Evolutionary conservation across 2,797 vertebrate genomes (phyloP).

Genomic region (Naso thynnoides): DNA sequence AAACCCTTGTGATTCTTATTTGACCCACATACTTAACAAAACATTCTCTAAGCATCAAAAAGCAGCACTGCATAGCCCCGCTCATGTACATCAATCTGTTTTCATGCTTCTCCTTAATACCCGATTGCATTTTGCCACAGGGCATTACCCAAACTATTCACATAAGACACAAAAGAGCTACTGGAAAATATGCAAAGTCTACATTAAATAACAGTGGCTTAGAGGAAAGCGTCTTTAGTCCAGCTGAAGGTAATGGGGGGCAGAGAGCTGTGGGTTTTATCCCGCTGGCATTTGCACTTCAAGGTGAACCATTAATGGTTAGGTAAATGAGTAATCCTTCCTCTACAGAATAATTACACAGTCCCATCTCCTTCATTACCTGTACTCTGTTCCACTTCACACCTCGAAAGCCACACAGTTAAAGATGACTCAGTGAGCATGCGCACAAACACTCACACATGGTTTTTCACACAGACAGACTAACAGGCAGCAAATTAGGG

Average conservation of each 20-base stretch:
- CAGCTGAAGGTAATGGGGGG: slow-evolving; percentile 65
- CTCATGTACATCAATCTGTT: slow-evolving; percentile 53
- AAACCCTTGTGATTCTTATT: slow-evolving; percentile 26
- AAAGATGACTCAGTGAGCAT: slow-evolving; percentile 25
- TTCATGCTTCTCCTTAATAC: slow-evolving; percentile 46
- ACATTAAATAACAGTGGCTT: slow-evolving; percentile 57
- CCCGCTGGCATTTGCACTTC: slow-evolving; percentile 73
- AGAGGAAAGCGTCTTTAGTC: slow-evolving; percentile 43
- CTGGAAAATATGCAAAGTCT: slow-evolving; percentile 63
- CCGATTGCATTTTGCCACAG: slow-evolving; percentile 46
- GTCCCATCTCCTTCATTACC: slow-evolving; percentile 79
- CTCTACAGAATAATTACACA: slow-evolving; percentile 77
- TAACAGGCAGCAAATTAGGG: slow-evolving; percentile 44
- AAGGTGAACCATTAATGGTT: slow-evolving; percentile 80
- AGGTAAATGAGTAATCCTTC: slow-evolving; percentile 77
- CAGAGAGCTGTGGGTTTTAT: slow-evolving; percentile 62
- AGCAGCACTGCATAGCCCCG: not conserved
- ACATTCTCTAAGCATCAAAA: slow-evolving; percentile 28
- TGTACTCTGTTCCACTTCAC: slow-evolving; percentile 80
- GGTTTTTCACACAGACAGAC: slow-evolving; percentile 3
- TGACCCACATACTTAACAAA: slow-evolving; percentile 51
- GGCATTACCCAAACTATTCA: slow-evolving; percentile 63
- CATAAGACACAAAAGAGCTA: slow-evolving; percentile 50
- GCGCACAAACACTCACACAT: slow-evolving; percentile 26
- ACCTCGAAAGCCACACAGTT: slow-evolving; percentile 56